A percentile compares a stretch with the other conserved stretches of the same genome.
phyloP scores from a whole-genome alignment of 2,888 invertebrate species.

The Steinernema scapterisci region DNA sequence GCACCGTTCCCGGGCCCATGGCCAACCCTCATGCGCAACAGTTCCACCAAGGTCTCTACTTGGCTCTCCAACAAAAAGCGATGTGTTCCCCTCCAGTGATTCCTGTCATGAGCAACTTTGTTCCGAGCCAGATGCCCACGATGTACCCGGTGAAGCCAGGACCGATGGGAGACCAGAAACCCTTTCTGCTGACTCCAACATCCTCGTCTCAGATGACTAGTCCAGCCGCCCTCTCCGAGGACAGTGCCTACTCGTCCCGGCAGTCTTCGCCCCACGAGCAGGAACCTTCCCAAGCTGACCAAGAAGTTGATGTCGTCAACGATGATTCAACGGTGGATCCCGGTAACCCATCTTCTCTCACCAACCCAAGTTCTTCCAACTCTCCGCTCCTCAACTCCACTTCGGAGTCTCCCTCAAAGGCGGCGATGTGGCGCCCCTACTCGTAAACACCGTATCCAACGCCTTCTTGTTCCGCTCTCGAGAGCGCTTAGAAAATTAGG shows the following conservation, averaged over 20 bases:
- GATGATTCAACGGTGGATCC: not conserved
- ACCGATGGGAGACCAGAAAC: not conserved
- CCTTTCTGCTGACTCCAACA: not conserved
- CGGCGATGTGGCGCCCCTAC: slow-evolving; percentile 19
- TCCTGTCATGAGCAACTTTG: not conserved
- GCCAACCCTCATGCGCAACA: slow-evolving; percentile 15
- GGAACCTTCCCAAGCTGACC: slow-evolving; percentile 18
- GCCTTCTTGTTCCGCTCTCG: not conserved
- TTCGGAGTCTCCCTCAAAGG: not conserved
- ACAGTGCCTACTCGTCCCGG: slow-evolving; percentile 21
- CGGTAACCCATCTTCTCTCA: not conserved
- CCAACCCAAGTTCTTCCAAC: not conserved
- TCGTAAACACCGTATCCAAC: slow-evolving; percentile 23
- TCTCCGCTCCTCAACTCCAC: not conserved
- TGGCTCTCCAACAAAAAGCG: slow-evolving; percentile 24
- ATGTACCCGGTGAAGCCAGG: not conserved
- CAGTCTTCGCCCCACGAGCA: slow-evolving; percentile 21
- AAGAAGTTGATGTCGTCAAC: slow-evolving; percentile 25
- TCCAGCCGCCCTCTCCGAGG: slow-evolving; percentile 6
- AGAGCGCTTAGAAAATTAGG: slow-evolving; percentile 13
- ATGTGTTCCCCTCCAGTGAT: not conserved
- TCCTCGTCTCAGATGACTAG: slow-evolving; percentile 20
- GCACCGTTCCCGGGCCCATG: slow-evolving; percentile 9
- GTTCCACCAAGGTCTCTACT: slow-evolving; percentile 25
- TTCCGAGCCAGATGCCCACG: not conserved